Evolutionary conservation across 1,140 invertebrate species (phyloP), one percentile per base, ranked within the genome.

Genomic region (Neodiprion pinetum): DNA sequence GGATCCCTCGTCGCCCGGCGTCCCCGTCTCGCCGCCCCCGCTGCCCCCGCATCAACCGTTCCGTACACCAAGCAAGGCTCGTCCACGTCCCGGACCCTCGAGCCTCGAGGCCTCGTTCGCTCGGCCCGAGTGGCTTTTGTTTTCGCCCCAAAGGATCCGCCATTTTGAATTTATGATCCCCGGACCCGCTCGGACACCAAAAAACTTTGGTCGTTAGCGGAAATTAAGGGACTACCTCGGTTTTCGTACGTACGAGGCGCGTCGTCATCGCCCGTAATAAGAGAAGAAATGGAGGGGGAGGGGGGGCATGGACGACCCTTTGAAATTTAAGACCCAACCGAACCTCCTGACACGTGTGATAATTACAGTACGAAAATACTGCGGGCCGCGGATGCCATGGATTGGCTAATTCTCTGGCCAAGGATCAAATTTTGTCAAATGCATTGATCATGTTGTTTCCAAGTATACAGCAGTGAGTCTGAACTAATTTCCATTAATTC

Each of bases 101-200:
- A 75, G 72, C 53, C 53, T 61, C 9, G 0, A 40, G 70, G 72
- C 70, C 74, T 73, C 70, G 74, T 28, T 73, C 66, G 72, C 61
- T 75, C 73, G 61, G n/a, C 71, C 74, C 78, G 80, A 85, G 85
- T 86, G 80, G 83, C 87, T 87, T 88, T 88, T 88, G 87, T 88
- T 88, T 88, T 88, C 87, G 76, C 81, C 84, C 83, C 75, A 77
- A 82, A 85, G 81, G 78, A 75, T 80, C 82, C 87, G 85, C 87
- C 87, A 89, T 88, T 88, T 88, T 88, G 87, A 88, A 88, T 88
- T 88, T 88, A 88, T 88, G 86, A 88, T 88, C 53, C 77, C 77
- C 77, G 77, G 81, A 80, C 78, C 78, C 75, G 77, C 80, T 85
- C 82, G 86, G 85, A 87, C 85, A 87, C 82, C 82, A 83, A 88